Evolutionary conservation across 2,888 invertebrate genomes (phyloP), one percentile per base, ranked within the genome.

Genomic region (Hirtodrosophila trivittata): DNA sequence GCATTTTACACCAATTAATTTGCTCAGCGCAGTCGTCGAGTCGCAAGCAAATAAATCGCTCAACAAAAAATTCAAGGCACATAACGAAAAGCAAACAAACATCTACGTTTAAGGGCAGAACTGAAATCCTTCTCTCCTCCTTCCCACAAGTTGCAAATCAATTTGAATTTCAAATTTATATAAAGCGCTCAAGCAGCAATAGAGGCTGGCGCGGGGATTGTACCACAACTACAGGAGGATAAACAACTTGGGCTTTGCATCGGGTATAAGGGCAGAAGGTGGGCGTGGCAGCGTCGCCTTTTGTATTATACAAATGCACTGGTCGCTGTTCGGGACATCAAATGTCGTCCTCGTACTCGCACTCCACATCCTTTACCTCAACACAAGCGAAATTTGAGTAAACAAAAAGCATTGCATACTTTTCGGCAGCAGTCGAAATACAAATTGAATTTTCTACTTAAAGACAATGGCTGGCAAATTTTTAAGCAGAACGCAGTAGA

Each of bases 131-230:
- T 21, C 37, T 10, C n/a, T 18, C 9, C 28, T 9, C 5, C 28
- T n/a, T n/a, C 28, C 28, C 28, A 28, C 28, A 42, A 60, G 67
- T 64, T 56, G 62, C 65, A 55, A 73, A 83, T 84, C 85, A 84
- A 81, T 86, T 83, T 84, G 66, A 81, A 83, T 77, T 84, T 75
- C 65, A 81, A 86, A 84, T 86, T 67, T 81, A 73, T 69, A 66
- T 46, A 46, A 56, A 66, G 60, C 25, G 54, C 37, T 28, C 43
- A 41, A 28, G 30, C 7, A 9, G 12, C 8, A 43, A 26, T 13
- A 18, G 8, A 56, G 13, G 35, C 3, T n/a, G 28, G 13, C 18
- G 18, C 6, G 16, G 4, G 5, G 1, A 1, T 13, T 9, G 28
- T 14, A 35, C 56, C 50, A 18, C 50, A 51, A 32, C 46, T 41